Conservation (phyloP, 2,797 vertebrate genomes). For the Acanthis flammea region DNA sequence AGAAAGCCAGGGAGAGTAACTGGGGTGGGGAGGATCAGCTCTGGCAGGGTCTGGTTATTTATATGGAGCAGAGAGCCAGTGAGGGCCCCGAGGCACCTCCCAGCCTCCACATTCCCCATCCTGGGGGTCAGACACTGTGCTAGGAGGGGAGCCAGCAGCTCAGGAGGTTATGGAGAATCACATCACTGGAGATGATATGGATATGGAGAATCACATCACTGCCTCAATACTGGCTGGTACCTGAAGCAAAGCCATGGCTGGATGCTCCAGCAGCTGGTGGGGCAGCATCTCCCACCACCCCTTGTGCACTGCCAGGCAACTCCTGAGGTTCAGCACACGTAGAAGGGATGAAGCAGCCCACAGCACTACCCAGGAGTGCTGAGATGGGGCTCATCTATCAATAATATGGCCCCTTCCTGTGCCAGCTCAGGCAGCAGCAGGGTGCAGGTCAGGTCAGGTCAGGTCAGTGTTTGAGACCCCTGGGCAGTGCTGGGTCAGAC, state of each 20-base stretch:
- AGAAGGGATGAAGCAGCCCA: background rate
- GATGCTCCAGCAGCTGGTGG: background rate
- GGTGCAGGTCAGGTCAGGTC: background rate
- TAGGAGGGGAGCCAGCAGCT: background rate
- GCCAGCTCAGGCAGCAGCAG: rapidly evolving
- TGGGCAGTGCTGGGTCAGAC: rapidly evolving
- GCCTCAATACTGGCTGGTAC: rapidly evolving
- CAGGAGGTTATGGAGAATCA: background rate
- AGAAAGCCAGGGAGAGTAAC: background rate
- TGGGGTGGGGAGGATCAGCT: background rate
- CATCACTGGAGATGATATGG: too few relatives aligned
- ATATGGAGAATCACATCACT: background rate
- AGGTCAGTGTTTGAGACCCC: background rate
- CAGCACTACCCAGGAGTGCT: background rate
- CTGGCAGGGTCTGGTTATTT: rapidly evolving
- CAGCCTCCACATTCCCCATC: rapidly evolving
- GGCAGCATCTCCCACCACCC: background rate
- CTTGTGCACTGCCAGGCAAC: background rate
- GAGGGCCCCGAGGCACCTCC: rapidly evolving
- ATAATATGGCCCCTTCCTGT: background rate
- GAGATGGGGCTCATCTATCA: background rate
- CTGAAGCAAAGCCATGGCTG: background rate
- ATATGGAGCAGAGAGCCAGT: rapidly evolving
- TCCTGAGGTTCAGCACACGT: background rate
- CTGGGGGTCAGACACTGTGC: rapidly evolving